Percentiles rank a stretch among this genome's conserved stretches.
phyloP scores from a whole-genome alignment of 1,140 invertebrate genomes.

The Drosophila santomea region DNA sequence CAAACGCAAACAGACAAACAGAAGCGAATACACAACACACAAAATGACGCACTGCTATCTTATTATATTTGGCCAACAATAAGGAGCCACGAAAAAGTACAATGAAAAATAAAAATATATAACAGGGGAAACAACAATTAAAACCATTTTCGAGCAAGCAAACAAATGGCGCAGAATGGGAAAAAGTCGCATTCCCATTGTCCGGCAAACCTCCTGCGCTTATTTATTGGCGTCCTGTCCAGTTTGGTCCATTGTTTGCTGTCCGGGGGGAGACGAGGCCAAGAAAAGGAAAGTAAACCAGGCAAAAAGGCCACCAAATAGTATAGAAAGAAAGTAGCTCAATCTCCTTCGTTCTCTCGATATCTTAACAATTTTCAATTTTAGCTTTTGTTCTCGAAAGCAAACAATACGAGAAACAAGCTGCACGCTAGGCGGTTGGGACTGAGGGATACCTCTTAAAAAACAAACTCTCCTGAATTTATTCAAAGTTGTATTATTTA shows the following conservation, averaged over 20 bases:
- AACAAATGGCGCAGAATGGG: conserved; percentile 48
- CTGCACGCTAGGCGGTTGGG: conserved; percentile 3
- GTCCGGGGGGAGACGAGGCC: conserved; percentile 33
- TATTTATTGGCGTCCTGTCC: conserved; percentile 79
- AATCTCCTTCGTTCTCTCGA: conserved; percentile 41
- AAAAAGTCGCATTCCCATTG: conserved; percentile 51
- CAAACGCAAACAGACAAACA: conserved; percentile 61
- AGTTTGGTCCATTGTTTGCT: conserved; percentile 65
- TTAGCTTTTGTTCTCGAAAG: conserved; percentile 75
- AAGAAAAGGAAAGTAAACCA: conserved; percentile 73
- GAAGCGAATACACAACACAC: conserved; percentile 34
- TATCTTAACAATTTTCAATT: conserved; percentile 83
- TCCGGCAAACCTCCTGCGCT: conserved; percentile 58
- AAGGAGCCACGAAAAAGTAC: conserved; percentile 44
- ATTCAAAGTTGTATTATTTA: too few species aligned
- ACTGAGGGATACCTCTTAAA: not conserved
- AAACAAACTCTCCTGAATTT: too few species aligned
- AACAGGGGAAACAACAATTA: conserved; percentile 70
- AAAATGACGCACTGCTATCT: conserved; percentile 72
- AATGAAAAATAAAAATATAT: conserved; percentile 48
- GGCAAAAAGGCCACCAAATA: conserved; percentile 75
- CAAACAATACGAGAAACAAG: conserved; percentile 56
- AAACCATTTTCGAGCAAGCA: conserved; percentile 78
- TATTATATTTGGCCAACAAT: conserved; percentile 81
- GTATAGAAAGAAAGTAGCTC: conserved; percentile 71